Base-by-base conservation (phyloP, 2,888 invertebrate genomes). In the Noctua comes region DNA sequence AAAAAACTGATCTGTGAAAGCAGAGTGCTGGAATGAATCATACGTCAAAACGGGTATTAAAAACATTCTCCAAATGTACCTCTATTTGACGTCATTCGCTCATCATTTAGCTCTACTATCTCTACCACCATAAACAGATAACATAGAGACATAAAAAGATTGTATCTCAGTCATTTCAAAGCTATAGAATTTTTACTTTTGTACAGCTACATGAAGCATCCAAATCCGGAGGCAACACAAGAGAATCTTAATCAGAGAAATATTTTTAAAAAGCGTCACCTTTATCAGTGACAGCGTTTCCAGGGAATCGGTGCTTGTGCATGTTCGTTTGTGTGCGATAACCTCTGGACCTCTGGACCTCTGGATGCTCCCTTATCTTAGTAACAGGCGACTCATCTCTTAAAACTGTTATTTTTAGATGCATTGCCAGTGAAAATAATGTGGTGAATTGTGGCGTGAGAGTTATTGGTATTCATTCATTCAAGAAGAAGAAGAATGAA, bases 331-430 rank as follows among this genome's bases (percentile, higher is more conserved):
- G 80, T 82, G 69, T 31, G 51, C 71, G 89, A 89, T 89, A 89
- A 85, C 89, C 89, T 80, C 62, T 59, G 84, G 80, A 73, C 80
- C 89, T 62, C 75, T 51, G 51, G 51, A 21, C 51, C 51, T 24
- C 51, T 51, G 51, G 31, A 46, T 77, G 66, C 74, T 40, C 57
- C 21, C 80, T 87, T 89, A 89, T 89, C 89, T 82, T 43, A 36
- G 69, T 77, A 79, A 72, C 80, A 65, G 68, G 69, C 68, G 51
- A 76, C 76, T 79, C 83, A 87, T 87, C 82, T 79, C 73, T 87
- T 80, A 74, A 85, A 88, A 82, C 74, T 80, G 80, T 68, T 88
- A 88, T 87, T 85, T 87, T 89, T 89, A 85, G 84, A 79, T 73
- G 69, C 84, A 80, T 81, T 72, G 62, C 54, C 24, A 59, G 66